phyloP scores from a whole-genome alignment of 1,140 invertebrate genomes.

The Bombus breviceps region DNA sequence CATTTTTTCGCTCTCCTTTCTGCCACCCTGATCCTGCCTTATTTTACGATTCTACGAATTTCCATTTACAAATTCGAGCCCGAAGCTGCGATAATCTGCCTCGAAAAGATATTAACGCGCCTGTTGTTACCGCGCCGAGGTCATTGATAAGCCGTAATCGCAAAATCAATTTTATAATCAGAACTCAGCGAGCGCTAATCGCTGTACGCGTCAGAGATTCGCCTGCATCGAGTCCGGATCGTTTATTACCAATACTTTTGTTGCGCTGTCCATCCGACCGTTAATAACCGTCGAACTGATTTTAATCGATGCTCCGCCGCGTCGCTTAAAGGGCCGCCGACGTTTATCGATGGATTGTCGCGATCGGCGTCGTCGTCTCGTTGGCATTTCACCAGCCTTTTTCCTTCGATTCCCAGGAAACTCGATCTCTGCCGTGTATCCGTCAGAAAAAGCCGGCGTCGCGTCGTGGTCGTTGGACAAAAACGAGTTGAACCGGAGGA shows the following conservation, averaged over 20 bases:
- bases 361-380: background rate
- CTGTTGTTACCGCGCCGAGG: too few species aligned
- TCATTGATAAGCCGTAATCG: background rate
- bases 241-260: background rate
- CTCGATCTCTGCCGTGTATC: background rate
- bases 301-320: background rate
- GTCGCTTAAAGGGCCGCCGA: too few species aligned
- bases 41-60: background rate
- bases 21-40: background rate
- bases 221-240: background rate
- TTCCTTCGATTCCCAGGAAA: slow-evolving; percentile 51
- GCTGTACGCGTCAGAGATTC: background rate
- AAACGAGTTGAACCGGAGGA: slow-evolving; percentile 38
- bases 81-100: too few species aligned
- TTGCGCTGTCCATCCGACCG: background rate
- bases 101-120: too few species aligned
- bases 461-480: slow-evolving; percentile 24
- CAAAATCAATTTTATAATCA: background rate
- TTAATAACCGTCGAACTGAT: background rate
- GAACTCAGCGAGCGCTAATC: background rate
- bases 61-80: background rate
- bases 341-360: background rate
- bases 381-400: slow-evolving; percentile 12
- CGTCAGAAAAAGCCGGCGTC: background rate
- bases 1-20: slow-evolving; percentile 11